Conservation (phyloP, 2,113 vertebrate genomes). For the Aplodontia rufa region DNA sequence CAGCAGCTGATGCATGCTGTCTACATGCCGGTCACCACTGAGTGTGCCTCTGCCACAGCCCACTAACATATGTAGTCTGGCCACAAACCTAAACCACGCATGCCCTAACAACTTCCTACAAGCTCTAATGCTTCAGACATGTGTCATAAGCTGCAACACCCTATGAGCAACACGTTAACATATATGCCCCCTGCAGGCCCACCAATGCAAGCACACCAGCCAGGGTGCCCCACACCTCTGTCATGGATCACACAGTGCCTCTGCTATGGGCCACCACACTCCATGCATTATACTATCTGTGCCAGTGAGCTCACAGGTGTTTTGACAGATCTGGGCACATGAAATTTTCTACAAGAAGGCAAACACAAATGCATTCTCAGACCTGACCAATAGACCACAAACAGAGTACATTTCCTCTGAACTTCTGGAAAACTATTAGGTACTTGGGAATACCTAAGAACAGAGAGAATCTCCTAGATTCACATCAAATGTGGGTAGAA, state of each 20-base stretch:
- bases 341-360: neutral
- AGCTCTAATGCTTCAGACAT: neutral
- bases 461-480: neutral
- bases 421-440: neutral
- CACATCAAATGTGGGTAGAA: neutral
- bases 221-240: neutral
- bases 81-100: too few species aligned
- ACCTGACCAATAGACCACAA: neutral
- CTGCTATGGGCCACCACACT: neutral
- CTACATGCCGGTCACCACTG: too few species aligned
- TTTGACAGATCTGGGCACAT: neutral
- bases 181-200: neutral
- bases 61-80: too few species aligned
- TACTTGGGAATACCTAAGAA: neutral
- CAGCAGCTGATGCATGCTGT: too few species aligned
- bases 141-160: neutral
- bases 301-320: neutral
- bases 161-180: neutral
- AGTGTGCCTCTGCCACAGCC: too few species aligned
- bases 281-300: neutral
- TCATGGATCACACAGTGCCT: neutral
- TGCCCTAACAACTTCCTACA: too few species aligned
- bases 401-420: neutral
- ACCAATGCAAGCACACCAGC: too few species aligned
- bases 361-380: neutral